Evolutionary conservation across 2,888 invertebrate species (phyloP), one percentile per base, ranked within the genome.

Genomic region (Prosopocoilus inquinatus): DNA sequence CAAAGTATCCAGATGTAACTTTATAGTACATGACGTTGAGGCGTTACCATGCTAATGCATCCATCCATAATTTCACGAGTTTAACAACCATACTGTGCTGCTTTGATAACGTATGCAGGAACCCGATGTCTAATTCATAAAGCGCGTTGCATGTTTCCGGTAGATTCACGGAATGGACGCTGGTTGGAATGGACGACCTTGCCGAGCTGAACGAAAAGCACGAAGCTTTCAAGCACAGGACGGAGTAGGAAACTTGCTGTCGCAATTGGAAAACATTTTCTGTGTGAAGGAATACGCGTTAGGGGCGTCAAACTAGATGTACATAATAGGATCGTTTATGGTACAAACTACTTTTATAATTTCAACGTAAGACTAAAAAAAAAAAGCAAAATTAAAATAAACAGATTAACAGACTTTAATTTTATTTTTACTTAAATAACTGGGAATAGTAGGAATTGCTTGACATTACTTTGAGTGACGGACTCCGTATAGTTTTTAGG

Each of bases 111-210:
- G 16, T 13, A 20, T 48, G 53, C 48, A 53, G 47, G 46, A 43
- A 33, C 28, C 41, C 49, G 39, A 12, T 49, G 55, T 57, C 36
- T 20, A 58, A 53, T 59, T 59, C 44, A 16, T 43, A 53, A 35
- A n/a, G 64, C 66, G 65, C 67, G 66, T 69, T 70, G 69, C 70
- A 70, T 70, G 68, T 68, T 56, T 60, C 51, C 43, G 53, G 58
- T 67, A 74, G 73, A 63, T 62, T 65, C 60, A 73, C 74, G 60
- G 73, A 74, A 65, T 74, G 74, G 73, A 74, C 74, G 45, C 60
- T 73, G 62, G 70, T 74, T 53, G 61, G 66, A 49, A 63, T 65
- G 50, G 72, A 72, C 51, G 71, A 72, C 47, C 63, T 66, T 48
- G 66, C 35, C 47, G 34, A 32, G 11, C 16, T 33, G 36, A 35